A percentile compares a stretch with the other conserved stretches of the same genome.
These are phyloP conservation scores for Mamestra brassicae DNA, from an alignment of 2,888 invertebrate species.

Conservation along the genomic window DNA sequence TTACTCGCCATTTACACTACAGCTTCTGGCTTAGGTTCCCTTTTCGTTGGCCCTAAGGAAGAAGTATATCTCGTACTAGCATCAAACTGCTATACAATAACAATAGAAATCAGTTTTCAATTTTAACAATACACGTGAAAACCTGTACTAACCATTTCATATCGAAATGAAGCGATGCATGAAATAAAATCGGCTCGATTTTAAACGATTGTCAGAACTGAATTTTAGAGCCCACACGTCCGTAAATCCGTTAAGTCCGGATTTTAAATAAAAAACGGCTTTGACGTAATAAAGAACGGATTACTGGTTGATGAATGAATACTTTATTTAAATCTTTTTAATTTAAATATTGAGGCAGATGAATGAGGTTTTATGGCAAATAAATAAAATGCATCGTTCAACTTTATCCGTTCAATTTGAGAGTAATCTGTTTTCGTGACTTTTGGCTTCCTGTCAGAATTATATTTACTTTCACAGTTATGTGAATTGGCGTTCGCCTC, in stretches of 20 bases:
- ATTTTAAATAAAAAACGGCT: conserved; percentile 12
- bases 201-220: conserved; percentile 21
- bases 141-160: background rate
- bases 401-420: conserved; percentile 12
- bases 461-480: background rate
- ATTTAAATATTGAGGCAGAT: conserved; percentile 23
- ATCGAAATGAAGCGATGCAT: conserved; percentile 22
- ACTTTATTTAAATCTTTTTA: conserved; percentile 30
- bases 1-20: too few species aligned
- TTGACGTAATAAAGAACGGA: conserved; percentile 4
- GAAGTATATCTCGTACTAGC: too few species aligned
- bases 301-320: conserved; percentile 4
- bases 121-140: background rate
- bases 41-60: too few species aligned
- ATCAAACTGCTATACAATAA: background rate
- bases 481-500: background rate
- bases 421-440: background rate
- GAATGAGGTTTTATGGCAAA: conserved; percentile 9
- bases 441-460: conserved; percentile 3
- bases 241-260: background rate
- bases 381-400: conserved; percentile 20
- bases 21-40: too few species aligned
- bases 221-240: conserved; percentile 24
- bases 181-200: conserved; percentile 36
- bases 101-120: background rate